These are phyloP conservation scores for Bovichtus variegatus DNA, from an alignment of 2,797 vertebrate species.

Conservation along the genomic window DNA sequence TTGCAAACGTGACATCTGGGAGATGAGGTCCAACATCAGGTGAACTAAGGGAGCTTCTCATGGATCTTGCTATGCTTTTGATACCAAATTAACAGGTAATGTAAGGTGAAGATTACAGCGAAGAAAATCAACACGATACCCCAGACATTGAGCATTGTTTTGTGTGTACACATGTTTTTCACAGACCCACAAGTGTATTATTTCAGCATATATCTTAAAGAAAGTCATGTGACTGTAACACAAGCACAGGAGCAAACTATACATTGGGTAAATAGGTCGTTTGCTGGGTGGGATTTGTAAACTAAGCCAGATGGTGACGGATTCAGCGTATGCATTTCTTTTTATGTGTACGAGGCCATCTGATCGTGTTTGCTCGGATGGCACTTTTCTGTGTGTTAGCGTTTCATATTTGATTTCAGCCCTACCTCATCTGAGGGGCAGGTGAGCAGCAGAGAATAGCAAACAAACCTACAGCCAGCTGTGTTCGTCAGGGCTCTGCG, in stretches of 20 bases:
- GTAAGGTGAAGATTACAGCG: not conserved
- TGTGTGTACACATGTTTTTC: not conserved
- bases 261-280: slow-evolving; percentile 65
- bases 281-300: slow-evolving; percentile 72
- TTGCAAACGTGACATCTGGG: not conserved
- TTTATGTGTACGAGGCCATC: slow-evolving; percentile 56
- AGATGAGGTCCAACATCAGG: not conserved
- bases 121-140: not conserved
- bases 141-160: not conserved
- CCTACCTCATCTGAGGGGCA: slow-evolving; percentile 57
- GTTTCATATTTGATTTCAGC: slow-evolving; percentile 78
- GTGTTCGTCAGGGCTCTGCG: slow-evolving; percentile 29
- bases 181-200: not conserved
- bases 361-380: slow-evolving; percentile 70
- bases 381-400: slow-evolving; percentile 37
- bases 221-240: slow-evolving; percentile 47
- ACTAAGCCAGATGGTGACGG: slow-evolving; percentile 60
- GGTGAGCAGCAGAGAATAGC: slow-evolving; percentile 37
- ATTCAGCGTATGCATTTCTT: slow-evolving; percentile 69
- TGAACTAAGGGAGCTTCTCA: not conserved
- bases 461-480: slow-evolving; percentile 42
- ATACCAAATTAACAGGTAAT: not conserved
- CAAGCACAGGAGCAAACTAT: slow-evolving; percentile 20
- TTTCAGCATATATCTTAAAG: slow-evolving; percentile 31
- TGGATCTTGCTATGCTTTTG: not conserved